Evolutionary conservation across 2,797 vertebrate species (phyloP).

Genomic region (Vipera latastei): DNA sequence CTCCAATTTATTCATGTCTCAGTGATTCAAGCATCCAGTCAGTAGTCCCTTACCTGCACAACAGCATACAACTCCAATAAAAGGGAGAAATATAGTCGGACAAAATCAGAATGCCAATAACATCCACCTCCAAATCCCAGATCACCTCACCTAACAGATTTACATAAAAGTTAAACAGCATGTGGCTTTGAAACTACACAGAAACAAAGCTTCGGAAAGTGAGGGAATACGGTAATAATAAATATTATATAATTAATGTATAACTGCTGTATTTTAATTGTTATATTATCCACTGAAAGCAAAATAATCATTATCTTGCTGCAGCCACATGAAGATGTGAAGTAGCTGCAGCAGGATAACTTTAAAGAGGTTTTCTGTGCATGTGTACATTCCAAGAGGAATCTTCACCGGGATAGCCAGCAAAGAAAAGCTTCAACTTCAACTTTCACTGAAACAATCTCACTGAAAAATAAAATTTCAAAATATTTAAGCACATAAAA

Average conservation of each 20-base stretch:
- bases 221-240: not conserved
- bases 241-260: not conserved
- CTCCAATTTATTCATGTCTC: not conserved
- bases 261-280: not conserved
- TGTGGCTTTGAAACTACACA: not conserved
- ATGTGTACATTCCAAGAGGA: not conserved
- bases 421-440: not conserved
- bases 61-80: not conserved
- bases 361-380: not conserved
- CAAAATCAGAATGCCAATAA: not conserved
- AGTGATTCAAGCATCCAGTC: not conserved
- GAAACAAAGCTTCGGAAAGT: not conserved
- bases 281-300: not conserved
- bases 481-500: not conserved
- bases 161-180: not conserved
- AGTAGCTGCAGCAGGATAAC: not conserved
- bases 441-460: not conserved
- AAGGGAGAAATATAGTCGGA: not conserved
- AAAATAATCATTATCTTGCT: not conserved
- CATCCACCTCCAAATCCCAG: not conserved
- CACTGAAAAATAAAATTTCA: not conserved
- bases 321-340: not conserved
- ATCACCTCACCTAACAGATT: not conserved
- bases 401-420: not conserved
- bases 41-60: not conserved